Conservation (phyloP, 2,888 invertebrate genomes). For the Hypselothyrea guttata region DNA sequence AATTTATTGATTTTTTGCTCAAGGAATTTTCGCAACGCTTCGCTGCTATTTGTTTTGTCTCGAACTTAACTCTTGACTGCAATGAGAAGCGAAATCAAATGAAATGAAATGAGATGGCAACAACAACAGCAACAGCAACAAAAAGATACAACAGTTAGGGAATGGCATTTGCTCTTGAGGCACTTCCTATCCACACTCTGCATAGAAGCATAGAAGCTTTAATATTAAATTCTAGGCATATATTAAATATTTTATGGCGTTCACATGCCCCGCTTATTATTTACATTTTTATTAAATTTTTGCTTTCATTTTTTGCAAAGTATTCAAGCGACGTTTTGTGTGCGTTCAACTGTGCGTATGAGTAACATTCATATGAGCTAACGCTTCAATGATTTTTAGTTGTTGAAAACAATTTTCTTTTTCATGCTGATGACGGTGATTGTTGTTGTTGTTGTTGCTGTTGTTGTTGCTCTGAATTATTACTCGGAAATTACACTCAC, state of each 20-base stretch:
- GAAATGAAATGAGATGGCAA: conserved; percentile 41
- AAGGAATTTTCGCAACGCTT: conserved; percentile 62
- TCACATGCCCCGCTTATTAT: background rate
- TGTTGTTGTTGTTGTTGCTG: conserved; percentile 22
- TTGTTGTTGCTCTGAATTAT: conserved; percentile 31
- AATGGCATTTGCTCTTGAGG: conserved; percentile 41
- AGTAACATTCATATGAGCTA: conserved; percentile 49
- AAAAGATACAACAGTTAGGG: conserved; percentile 23
- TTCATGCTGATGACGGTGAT: background rate
- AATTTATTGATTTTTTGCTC: conserved; percentile 72
- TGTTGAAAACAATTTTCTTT: conserved; percentile 52
- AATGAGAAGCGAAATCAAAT: conserved; percentile 43
- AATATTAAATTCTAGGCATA: background rate
- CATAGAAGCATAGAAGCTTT: conserved; percentile 3
- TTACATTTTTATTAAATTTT: background rate
- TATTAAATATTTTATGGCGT: too few species aligned
- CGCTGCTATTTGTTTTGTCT: conserved; percentile 60
- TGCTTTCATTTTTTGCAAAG: background rate
- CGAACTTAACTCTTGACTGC: conserved; percentile 36
- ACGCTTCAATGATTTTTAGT: conserved; percentile 52
- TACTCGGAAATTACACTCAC: conserved; percentile 49
- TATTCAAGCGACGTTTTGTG: conserved; percentile 11
- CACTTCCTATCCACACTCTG: conserved; percentile 5
- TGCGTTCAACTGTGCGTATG: conserved; percentile 57
- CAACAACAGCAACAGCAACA: conserved; percentile 9